These are phyloP conservation scores for Xanthostigma xanthostigma DNA, from an alignment of 2,888 invertebrate genomes.

Conservation along the genomic window DNA sequence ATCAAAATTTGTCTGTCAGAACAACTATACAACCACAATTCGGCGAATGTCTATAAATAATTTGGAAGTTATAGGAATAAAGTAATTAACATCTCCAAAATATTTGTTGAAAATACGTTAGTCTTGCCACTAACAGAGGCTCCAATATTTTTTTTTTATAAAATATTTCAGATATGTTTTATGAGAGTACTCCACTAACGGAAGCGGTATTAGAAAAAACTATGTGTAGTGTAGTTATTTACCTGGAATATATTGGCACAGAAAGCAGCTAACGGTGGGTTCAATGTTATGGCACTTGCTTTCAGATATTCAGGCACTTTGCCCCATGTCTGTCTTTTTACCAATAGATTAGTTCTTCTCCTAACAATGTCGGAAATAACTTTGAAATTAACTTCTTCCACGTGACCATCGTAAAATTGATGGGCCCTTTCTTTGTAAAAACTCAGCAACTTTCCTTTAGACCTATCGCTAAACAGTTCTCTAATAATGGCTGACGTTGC, in stretches of 20 bases:
- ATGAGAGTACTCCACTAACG: no score
- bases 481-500: conserved; percentile 67
- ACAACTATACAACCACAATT: no score
- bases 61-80: no score
- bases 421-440: conserved; percentile 80
- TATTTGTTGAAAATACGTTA: no score
- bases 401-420: conserved; percentile 75
- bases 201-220: no score
- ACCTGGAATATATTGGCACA: conserved; percentile 71
- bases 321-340: conserved; percentile 64
- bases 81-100: no score
- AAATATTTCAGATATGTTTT: no score
- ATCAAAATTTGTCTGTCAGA: no score
- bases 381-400: conserved; percentile 72
- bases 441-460: conserved; percentile 63
- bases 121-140: no score
- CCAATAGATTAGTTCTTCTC: conserved; percentile 61
- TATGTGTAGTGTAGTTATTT: conserved; percentile 16
- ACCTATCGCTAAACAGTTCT: conserved; percentile 68
- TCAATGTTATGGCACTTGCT: conserved; percentile 52
- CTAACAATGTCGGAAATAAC: conserved; percentile 71
- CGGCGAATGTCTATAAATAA: no score
- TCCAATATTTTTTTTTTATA: no score
- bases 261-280: conserved; percentile 65
- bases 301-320: conserved; percentile 62